A percentile compares a stretch with the other conserved stretches of the same genome.
Evolutionary conservation across 2,797 vertebrate genomes (phyloP).

Genomic region (Hipposideros larvatus): DNA sequence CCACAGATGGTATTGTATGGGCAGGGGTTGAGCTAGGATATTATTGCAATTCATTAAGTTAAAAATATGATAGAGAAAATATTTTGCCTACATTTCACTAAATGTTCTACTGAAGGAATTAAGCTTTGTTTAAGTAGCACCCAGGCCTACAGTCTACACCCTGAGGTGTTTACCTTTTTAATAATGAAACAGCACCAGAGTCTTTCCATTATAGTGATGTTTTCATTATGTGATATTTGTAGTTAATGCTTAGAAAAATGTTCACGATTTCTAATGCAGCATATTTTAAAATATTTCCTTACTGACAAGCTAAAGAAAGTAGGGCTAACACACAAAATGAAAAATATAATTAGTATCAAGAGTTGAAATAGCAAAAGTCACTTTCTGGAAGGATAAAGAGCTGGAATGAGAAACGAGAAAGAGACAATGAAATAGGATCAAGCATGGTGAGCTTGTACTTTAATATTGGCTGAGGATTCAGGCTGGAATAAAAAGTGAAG

Average conservation of each 20-base stretch:
- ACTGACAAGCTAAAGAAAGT: constrained; percentile 29
- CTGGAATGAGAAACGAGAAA: neutral
- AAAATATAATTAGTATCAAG: constrained; percentile 75
- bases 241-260: constrained; percentile 19
- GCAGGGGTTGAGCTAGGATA: neutral
- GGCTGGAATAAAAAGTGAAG: neutral
- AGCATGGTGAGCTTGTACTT: constrained; percentile 55
- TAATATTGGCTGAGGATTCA: constrained; percentile 62
- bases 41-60: constrained; percentile 22
- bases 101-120: constrained; percentile 69
- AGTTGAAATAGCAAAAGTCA: constrained; percentile 39
- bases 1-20: neutral
- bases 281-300: constrained; percentile 55
- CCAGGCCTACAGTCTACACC: neutral
- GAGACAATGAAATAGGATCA: constrained; percentile 53
- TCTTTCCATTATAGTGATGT: constrained; percentile 47
- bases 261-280: neutral
- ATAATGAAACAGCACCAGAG: neutral
- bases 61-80: constrained; percentile 70
- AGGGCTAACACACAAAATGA: neutral
- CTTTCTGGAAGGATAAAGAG: constrained; percentile 67
- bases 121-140: constrained; percentile 69
- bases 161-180: constrained; percentile 64
- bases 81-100: constrained; percentile 65
- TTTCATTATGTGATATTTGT: constrained; percentile 39